phyloP scores from a whole-genome alignment of 2,113 vertebrate species.

The Collichthys lucidus region DNA sequence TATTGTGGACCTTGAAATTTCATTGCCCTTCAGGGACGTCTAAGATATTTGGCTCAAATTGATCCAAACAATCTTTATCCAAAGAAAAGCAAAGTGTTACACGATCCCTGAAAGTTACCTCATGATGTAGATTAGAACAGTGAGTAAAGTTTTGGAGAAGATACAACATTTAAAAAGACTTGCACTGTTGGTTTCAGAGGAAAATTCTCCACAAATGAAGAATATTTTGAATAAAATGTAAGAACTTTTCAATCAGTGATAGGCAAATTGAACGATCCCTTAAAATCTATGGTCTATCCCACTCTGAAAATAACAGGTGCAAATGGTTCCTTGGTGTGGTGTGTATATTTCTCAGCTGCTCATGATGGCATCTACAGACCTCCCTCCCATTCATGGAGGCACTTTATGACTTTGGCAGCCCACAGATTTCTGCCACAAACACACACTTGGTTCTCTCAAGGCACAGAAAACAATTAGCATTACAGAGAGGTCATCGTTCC shows the following conservation, averaged over 20 bases:
- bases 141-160: slow-evolving; percentile 17
- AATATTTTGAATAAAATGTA: not conserved
- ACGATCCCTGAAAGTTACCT: slow-evolving; percentile 33
- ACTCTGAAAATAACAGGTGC: slow-evolving; percentile 75
- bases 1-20: slow-evolving; percentile 30
- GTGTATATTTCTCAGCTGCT: slow-evolving; percentile 61
- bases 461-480: slow-evolving; percentile 83
- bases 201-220: slow-evolving; percentile 13
- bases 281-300: not conserved
- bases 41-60: slow-evolving; percentile 55
- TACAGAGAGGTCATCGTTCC: slow-evolving; percentile 78
- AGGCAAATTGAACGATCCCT: slow-evolving; percentile 25
- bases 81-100: slow-evolving; percentile 50
- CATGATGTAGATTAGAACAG: slow-evolving; percentile 31
- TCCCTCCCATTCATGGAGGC: slow-evolving; percentile 75
- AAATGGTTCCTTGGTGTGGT: slow-evolving; percentile 51
- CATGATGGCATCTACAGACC: slow-evolving; percentile 63
- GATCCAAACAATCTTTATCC: slow-evolving; percentile 52
- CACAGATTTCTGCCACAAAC: slow-evolving; percentile 78
- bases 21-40: slow-evolving; percentile 9
- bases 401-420: slow-evolving; percentile 73
- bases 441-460: slow-evolving; percentile 75
- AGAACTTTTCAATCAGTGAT: slow-evolving; percentile 9
- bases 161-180: slow-evolving; percentile 49
- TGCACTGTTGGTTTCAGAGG: slow-evolving; percentile 73